Evolutionary conservation across 1,140 invertebrate genomes (phyloP), one percentile per base, ranked within the genome.

Genomic region (Telenomus remus): DNA sequence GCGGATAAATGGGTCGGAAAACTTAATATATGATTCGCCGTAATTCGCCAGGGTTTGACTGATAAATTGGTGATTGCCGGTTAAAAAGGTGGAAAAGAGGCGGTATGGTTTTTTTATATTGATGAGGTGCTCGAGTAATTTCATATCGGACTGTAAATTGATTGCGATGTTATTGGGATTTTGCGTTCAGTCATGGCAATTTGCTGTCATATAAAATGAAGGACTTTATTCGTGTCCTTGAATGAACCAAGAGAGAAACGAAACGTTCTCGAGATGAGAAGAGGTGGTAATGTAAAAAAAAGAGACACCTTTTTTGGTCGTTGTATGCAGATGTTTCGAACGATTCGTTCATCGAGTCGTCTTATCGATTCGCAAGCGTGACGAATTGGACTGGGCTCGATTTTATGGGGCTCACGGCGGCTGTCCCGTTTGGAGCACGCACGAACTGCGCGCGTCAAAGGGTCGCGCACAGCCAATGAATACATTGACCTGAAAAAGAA

Each of bases 401-500:
- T 81, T 81, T 81, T 79, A 81, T 46, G 11, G 43, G 43, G 54
- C 48, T 70, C 49, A 60, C 46, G 16, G 55, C 48, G 71, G 42
- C 9, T 48, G 53, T 49, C 12, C 43, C 72, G 77, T 73, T 63
- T 42, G 46, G 46, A 56, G 66, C 71, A 70, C 61, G 66, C 72
- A 63, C 61, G 34, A 74, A 61, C 54, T 72, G 54, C 48, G 39
- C 66, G 77, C 79, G 81, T 78, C 69, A 79, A 71, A 70, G 75
- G 77, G 79, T 83, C 81, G 70, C 55, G 56, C 2, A 48, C 53
- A 81, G 46, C 76, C 81, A 80, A 81, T 82, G 82, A 83, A 83
- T 82, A 83, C 72, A 83, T 82, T 83, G 81, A 82, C 82, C 81
- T 61, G 50, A 61, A 63, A 51, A 61, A 56, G 51, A 50, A 46